These are phyloP conservation scores for Rhegmatorhina hoffmannsi DNA, from an alignment of 2,113 vertebrate genomes.

Conservation along the genomic window DNA sequence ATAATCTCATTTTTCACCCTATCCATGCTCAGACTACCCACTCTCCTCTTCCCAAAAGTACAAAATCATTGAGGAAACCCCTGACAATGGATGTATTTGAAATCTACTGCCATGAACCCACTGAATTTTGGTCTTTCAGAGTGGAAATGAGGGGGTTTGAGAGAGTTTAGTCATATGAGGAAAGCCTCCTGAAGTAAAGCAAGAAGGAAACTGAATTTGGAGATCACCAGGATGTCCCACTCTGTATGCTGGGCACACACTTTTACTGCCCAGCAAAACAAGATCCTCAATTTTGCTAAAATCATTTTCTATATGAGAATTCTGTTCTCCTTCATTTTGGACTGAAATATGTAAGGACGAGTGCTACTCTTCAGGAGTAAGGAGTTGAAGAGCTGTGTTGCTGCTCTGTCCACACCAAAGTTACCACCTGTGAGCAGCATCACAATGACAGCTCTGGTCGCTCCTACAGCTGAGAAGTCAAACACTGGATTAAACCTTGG, in stretches of 20 bases:
- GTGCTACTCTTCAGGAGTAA: background rate
- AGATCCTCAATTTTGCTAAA: background rate
- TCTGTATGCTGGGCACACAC: rapidly evolving
- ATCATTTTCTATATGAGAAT: background rate
- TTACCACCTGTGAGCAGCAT: background rate
- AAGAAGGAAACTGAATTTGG: background rate
- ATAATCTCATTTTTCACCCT: background rate
- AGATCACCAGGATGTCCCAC: background rate
- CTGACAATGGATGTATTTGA: background rate
- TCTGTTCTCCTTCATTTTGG: background rate
- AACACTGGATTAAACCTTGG: background rate
- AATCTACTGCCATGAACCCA: background rate
- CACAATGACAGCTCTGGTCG: background rate
- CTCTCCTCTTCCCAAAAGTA: background rate
- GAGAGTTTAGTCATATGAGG: background rate
- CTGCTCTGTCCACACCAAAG: background rate
- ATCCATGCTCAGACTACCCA: background rate
- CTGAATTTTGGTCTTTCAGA: background rate
- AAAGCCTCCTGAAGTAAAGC: background rate
- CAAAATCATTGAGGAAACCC: background rate
- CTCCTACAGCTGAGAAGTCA: background rate
- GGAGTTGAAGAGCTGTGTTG: background rate
- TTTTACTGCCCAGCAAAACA: background rate
- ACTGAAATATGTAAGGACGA: background rate
- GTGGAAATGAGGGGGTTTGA: background rate